Base-by-base conservation (phyloP, 2,113 vertebrate species). In the Anas platyrhynchos region DNA sequence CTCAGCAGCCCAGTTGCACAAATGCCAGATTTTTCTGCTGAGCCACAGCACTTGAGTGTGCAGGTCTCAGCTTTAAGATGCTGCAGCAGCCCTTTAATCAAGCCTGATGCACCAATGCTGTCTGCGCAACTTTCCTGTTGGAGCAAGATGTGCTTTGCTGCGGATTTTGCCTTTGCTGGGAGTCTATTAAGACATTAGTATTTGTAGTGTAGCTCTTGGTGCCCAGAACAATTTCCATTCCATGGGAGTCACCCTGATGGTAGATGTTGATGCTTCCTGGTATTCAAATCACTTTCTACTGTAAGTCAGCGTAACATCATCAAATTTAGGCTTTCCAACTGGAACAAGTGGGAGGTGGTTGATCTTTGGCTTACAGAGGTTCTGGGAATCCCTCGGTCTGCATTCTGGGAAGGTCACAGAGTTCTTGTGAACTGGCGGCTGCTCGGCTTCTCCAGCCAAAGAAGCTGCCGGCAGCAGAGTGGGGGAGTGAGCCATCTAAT, bases 51-150 rank as follows among this genome's bases (percentile, higher is more conserved):
- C 14, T 22, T 55, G 17, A 2, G 16, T 1, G 6, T 69, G 5
- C 50, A 17, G 20, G 8, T 7, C 67, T 58, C 52, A 61, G 13
- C 69, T 72, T 38, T 14, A 46, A n/a, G 61, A 10, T 44, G 2
- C 23, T 50, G 17, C 43, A 50, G 41, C 7, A 69, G 21, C 17
- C 3, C 65, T 67, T 11, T 9, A 9, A 26, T 63, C 32, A 23
- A 25, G 41, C 54, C 56, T 36, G 16, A 43, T 29, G 21, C 15
- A 26, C 41, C 0, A 1, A 2, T 32, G 4, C 1, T 25, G 21
- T 2, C 0, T 1, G 34, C 48, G 31, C 34, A 36, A 13, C 11
- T 84, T 76, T 61, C 29, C 17, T 50, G 31, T 36, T 43, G n/a
- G 58, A 67, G 32, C 54, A 5, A 36, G 15, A 1, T 36, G 31